Evolutionary conservation across 2,113 vertebrate genomes (phyloP).

Genomic region (Thamnophis sirtalis): DNA sequence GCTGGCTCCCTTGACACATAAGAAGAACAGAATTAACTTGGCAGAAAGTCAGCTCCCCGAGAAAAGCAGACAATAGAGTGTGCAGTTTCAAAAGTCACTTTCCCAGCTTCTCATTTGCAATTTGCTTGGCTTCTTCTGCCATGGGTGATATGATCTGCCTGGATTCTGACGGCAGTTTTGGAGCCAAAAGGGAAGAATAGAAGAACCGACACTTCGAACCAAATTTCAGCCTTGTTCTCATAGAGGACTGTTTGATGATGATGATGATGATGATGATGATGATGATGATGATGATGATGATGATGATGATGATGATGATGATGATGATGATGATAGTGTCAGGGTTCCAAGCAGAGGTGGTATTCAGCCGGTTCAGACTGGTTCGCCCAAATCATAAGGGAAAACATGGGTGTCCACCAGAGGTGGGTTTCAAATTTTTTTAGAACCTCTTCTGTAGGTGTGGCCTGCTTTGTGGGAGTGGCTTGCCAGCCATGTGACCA

Average conservation of each 20-base stretch:
- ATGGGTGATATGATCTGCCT: background rate
- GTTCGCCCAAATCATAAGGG: too few relatives aligned
- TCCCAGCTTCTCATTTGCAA: slow-evolving; percentile 12
- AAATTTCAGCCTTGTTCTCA: background rate
- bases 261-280: too few relatives aligned
- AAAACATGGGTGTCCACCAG: too few relatives aligned
- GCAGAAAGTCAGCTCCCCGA: slow-evolving; percentile 24
- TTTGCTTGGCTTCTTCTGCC: background rate
- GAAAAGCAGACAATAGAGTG: slow-evolving; percentile 47
- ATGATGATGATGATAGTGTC: too few relatives aligned
- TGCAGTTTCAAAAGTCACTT: slow-evolving; percentile 28
- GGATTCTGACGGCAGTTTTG: background rate
- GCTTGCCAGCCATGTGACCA: too few relatives aligned
- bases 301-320: too few relatives aligned
- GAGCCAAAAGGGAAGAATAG: background rate
- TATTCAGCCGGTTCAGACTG: too few relatives aligned
- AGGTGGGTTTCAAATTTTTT: too few relatives aligned
- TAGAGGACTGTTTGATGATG: background rate
- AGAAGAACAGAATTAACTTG: slow-evolving; percentile 48
- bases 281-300: too few relatives aligned
- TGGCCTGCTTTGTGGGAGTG: too few relatives aligned
- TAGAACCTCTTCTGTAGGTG: too few relatives aligned
- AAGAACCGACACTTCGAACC: background rate
- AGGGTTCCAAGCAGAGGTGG: too few relatives aligned
- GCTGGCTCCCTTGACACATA: slow-evolving; percentile 38